These are phyloP conservation scores for Percina caprodes DNA, from an alignment of 2,113 vertebrate species.

Conservation along the genomic window DNA sequence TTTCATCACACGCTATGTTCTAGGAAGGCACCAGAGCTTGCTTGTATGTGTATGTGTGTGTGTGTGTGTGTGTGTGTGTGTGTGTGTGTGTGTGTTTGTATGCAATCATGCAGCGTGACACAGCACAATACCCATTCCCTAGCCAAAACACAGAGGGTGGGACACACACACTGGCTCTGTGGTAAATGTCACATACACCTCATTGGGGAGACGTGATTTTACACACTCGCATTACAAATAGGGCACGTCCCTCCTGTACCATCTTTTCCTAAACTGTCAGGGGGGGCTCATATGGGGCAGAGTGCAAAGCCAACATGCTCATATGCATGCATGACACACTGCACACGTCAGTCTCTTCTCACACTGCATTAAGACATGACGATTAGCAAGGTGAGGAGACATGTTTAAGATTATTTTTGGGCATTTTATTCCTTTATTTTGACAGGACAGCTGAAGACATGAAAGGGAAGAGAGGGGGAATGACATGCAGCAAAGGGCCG, in stretches of 20 bases:
- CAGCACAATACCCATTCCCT: slow-evolving; percentile 64
- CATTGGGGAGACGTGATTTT: slow-evolving; percentile 50
- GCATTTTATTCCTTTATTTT: no score
- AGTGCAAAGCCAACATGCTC: background rate
- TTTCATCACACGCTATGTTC: slow-evolving; percentile 55
- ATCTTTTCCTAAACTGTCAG: slow-evolving; percentile 1
- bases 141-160: slow-evolving; percentile 80
- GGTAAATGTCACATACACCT: slow-evolving; percentile 52
- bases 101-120: slow-evolving; percentile 35
- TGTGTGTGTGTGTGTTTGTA: slow-evolving; percentile 17
- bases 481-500: no score
- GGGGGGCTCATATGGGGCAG: background rate
- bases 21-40: slow-evolving; percentile 21
- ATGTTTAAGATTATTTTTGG: background rate
- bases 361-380: slow-evolving; percentile 22
- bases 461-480: no score
- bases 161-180: slow-evolving; percentile 48
- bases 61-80: slow-evolving; percentile 14
- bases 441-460: no score
- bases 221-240: slow-evolving; percentile 22
- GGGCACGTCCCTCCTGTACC: slow-evolving; percentile 5
- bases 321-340: slow-evolving; percentile 15
- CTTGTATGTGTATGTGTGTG: no score
- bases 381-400: slow-evolving; percentile 28
- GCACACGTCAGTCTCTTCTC: slow-evolving; percentile 8